Evolutionary conservation across 2,888 invertebrate genomes (phyloP).

Genomic region (Spialia ferax): DNA sequence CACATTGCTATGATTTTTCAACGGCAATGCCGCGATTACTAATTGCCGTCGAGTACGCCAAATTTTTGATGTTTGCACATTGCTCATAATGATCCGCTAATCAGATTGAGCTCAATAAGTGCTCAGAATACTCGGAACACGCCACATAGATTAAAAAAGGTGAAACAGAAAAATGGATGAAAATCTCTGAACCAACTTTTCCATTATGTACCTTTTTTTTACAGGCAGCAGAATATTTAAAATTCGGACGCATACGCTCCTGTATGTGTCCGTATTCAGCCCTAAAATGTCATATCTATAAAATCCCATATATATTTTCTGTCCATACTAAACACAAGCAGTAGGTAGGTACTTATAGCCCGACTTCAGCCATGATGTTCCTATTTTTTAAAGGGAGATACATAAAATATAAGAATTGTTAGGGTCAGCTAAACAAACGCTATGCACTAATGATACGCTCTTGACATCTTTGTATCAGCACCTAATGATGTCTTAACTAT

Average conservation of each 20-base stretch:
- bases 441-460: conserved; percentile 4
- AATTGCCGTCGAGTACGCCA: conserved; percentile 37
- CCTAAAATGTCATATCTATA: no score
- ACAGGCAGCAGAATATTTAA: no score
- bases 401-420: neutral
- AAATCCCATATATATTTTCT: no score
- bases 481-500: neutral
- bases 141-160: neutral
- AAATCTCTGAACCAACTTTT: no score
- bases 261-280: no score
- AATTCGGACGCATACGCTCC: no score
- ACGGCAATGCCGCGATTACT: conserved; percentile 33
- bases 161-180: no score
- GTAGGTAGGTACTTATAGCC: no score
- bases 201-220: no score
- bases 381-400: neutral
- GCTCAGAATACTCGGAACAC: neutral
- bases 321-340: no score
- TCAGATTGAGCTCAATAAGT: neutral
- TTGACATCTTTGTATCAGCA: neutral
- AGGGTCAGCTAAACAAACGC: neutral
- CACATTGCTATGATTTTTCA: conserved; percentile 38
- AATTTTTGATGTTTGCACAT: conserved; percentile 27
- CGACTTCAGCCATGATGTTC: no score
- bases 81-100: conserved; percentile 7